Evolutionary conservation across 1,140 invertebrate species (phyloP), one percentile per base, ranked within the genome.

Genomic region (honey bee (Apis mellifera)): DNA sequence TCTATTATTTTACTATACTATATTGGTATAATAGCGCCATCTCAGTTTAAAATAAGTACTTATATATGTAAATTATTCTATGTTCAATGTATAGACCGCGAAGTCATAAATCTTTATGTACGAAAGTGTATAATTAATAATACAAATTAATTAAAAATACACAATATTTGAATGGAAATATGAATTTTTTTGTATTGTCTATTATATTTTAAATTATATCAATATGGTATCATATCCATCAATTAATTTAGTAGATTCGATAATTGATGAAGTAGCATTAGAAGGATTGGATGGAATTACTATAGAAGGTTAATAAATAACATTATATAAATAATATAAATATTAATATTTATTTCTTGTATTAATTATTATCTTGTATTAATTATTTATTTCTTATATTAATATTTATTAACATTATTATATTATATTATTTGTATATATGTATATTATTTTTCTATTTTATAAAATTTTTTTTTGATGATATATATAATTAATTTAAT

Each of bases 211-310:
- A 17, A 57, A 21, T 7, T 32, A 48, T 55, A 21, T 54, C 55
- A 88, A 59, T 1, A 89, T 90, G 88, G 68, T 83, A 0, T 86
- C 81, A 1, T 84, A 65, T 71, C 84, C 87, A 19, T 85, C 90
- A 42, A 87, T 84, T 55, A 92, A 93, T 77, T 85, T 94, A 60
- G 84, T 91, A 17, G 92, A 93, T 79, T 78, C 82, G 48, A 68
- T 95, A 9, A 90, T 95, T 66, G 97, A 98, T 90, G 97, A 98
- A 94, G 95, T 98, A 85, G 96, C 96, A 8, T 93, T 98, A 8
- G 97, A 98, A 94, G 97, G 97, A 5, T 92, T 98, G 42, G 97
- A 98, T 93, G 97, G 97, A 60, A 97, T 97, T 64, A 97, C 97
- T 66, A 86, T 97, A 62, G 94, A 96, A 94, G 95, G 96, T 96